phyloP scores from a whole-genome alignment of 2,888 invertebrate species.

The Stenoptilia bipunctidactyla region DNA sequence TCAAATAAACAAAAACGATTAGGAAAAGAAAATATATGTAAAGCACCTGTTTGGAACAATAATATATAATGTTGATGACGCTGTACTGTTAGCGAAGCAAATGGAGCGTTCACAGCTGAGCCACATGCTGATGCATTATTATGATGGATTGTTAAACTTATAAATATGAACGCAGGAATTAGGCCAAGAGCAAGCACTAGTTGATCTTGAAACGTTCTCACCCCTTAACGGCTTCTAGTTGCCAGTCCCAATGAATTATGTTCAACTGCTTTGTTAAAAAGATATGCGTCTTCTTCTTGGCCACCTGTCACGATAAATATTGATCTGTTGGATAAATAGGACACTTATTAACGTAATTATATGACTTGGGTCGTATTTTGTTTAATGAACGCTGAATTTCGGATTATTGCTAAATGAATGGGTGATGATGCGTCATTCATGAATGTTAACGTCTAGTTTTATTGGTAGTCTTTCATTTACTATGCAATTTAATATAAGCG shows the following conservation, averaged over 20 bases:
- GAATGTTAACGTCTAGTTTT: no score
- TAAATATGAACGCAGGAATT: constrained; percentile 45
- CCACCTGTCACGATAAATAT: constrained; percentile 8
- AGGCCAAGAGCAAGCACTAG: constrained; percentile 44
- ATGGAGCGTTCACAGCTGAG: constrained; percentile 21
- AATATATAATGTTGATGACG: constrained; percentile 24
- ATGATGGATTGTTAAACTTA: constrained; percentile 54
- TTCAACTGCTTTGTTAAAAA: constrained; percentile 28
- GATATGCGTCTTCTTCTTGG: constrained; percentile 23
- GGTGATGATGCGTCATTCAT: no score
- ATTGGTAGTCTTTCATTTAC: no score
- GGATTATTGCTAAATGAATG: no score
- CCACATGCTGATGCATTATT: constrained; percentile 29
- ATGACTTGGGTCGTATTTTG: no score
- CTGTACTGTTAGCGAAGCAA: constrained; percentile 27
- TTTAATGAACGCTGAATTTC: no score
- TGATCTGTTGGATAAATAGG: constrained; percentile 13
- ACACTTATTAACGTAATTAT: neutral
- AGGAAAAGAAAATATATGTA: no score
- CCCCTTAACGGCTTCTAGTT: constrained; percentile 36
- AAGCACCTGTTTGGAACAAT: neutral
- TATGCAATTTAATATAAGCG: no score
- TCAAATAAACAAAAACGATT: no score
- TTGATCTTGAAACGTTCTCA: constrained; percentile 49
- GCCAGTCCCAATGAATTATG: constrained; percentile 43